Conservation (phyloP, 2,797 vertebrate species). For the Malacoctenus gilli region DNA sequence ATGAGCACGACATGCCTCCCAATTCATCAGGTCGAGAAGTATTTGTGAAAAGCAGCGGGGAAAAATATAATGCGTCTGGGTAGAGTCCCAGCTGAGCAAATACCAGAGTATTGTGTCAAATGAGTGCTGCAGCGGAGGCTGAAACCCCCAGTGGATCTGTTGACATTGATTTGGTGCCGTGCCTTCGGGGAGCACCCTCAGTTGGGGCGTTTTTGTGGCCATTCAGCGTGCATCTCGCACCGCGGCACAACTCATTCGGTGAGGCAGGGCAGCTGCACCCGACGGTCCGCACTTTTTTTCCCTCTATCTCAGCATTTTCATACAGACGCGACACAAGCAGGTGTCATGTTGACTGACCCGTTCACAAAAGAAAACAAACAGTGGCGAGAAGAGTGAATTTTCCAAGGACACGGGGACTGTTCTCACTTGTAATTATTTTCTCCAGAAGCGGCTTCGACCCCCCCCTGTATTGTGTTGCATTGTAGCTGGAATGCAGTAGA, state of each 20-base stretch:
- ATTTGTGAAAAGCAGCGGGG: conserved; percentile 56
- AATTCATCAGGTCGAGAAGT: conserved; percentile 32
- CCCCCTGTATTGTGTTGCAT: too few species aligned
- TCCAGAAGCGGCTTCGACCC: too few species aligned
- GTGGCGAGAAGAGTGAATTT: neutral
- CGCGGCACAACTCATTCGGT: too few species aligned
- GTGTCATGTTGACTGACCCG: conserved; percentile 17
- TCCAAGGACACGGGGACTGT: neutral
- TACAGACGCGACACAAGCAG: conserved; percentile 6
- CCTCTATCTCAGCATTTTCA: conserved; percentile 25
- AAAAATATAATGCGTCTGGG: conserved; percentile 38
- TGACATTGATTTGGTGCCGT: conserved; percentile 65
- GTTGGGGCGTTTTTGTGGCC: conserved; percentile 47
- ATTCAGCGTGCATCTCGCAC: too few species aligned
- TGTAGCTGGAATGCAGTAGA: too few species aligned
- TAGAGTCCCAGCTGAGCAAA: conserved; percentile 52
- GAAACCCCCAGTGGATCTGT: conserved; percentile 35
- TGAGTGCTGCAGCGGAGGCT: conserved; percentile 22
- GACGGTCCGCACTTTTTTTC: conserved; percentile 25
- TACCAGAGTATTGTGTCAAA: conserved; percentile 56
- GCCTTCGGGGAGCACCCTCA: conserved; percentile 53
- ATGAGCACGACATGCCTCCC: conserved; percentile 9
- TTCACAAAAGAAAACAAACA: neutral
- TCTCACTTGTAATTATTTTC: too few species aligned
- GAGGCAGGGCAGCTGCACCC: too few species aligned